phyloP scores from a whole-genome alignment of 2,797 vertebrate species.

The Brachymystax lenok region DNA sequence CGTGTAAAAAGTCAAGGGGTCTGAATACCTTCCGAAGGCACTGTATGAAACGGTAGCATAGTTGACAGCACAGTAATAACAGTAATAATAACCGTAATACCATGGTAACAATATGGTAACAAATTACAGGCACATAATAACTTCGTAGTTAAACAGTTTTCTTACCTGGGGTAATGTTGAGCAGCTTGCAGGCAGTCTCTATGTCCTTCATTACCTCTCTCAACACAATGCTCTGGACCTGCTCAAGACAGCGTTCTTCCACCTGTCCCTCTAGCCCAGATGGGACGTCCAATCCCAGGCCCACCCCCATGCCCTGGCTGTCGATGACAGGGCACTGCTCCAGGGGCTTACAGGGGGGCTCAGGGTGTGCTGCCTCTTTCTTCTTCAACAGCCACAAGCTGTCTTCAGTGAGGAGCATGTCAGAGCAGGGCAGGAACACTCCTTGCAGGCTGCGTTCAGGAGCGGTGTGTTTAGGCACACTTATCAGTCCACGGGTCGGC shows the following conservation, averaged over 20 bases:
- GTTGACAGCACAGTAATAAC: background rate
- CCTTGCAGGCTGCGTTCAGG: slow-evolving; percentile 75
- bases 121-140: background rate
- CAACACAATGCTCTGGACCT: slow-evolving; percentile 93
- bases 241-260: slow-evolving; percentile 90
- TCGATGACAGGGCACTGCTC: slow-evolving; percentile 79
- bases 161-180: slow-evolving; percentile 90
- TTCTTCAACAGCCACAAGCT: slow-evolving; percentile 75
- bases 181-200: slow-evolving; percentile 93
- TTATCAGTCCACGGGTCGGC: slow-evolving; percentile 58
- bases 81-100: background rate
- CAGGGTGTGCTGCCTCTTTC: slow-evolving; percentile 45
- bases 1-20: too few species aligned
- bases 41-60: too few species aligned
- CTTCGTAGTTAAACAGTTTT: background rate
- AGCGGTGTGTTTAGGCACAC: slow-evolving; percentile 39
- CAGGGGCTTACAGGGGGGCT: slow-evolving; percentile 27
- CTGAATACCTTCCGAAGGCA: too few species aligned
- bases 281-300: slow-evolving; percentile 46
- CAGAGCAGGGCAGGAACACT: slow-evolving; percentile 83
- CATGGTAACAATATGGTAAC: background rate
- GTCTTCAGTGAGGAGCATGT: slow-evolving; percentile 79
- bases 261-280: slow-evolving; percentile 75
- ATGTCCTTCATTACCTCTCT: slow-evolving; percentile 95
- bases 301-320: slow-evolving; percentile 72